Percentiles rank a stretch among this genome's conserved stretches.
phyloP scores from a whole-genome alignment of 2,797 vertebrate genomes.

The Poeciliopsis infans region DNA sequence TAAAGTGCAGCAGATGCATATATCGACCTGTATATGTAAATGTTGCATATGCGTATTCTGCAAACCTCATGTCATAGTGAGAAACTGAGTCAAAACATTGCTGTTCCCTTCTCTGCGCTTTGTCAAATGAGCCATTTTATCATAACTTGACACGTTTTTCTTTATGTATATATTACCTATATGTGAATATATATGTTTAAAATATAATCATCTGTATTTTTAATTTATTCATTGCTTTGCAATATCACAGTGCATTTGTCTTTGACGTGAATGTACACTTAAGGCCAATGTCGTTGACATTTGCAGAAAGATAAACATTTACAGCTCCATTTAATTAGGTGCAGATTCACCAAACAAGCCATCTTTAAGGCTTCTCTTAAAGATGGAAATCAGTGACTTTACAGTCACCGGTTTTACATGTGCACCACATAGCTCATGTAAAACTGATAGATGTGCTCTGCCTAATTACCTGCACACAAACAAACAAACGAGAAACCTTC shows the following conservation, averaged over 20 bases:
- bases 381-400: not conserved
- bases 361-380: slow-evolving; percentile 26
- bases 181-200: not conserved
- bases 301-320: slow-evolving; percentile 38
- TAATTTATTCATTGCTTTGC: not conserved
- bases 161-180: slow-evolving; percentile 7
- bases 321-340: slow-evolving; percentile 50
- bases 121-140: slow-evolving; percentile 2
- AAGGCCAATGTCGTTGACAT: slow-evolving; percentile 41
- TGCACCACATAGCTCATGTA: not conserved
- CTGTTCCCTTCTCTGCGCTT: slow-evolving; percentile 2
- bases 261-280: slow-evolving; percentile 15
- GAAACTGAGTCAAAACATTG: not conserved
- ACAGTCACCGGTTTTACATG: slow-evolving; percentile 5
- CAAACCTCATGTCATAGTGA: not conserved
- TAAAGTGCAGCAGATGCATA: not conserved
- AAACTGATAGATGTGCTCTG: slow-evolving; percentile 10
- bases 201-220: not conserved
- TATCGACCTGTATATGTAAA: not conserved
- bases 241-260: not conserved
- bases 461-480: slow-evolving; percentile 34
- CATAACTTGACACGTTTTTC: slow-evolving; percentile 8
- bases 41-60: not conserved
- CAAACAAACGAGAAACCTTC: slow-evolving; percentile 25
- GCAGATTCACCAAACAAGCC: slow-evolving; percentile 39